Base-by-base conservation (phyloP, 2,113 vertebrate species). In the Dascyllus trimaculatus region DNA sequence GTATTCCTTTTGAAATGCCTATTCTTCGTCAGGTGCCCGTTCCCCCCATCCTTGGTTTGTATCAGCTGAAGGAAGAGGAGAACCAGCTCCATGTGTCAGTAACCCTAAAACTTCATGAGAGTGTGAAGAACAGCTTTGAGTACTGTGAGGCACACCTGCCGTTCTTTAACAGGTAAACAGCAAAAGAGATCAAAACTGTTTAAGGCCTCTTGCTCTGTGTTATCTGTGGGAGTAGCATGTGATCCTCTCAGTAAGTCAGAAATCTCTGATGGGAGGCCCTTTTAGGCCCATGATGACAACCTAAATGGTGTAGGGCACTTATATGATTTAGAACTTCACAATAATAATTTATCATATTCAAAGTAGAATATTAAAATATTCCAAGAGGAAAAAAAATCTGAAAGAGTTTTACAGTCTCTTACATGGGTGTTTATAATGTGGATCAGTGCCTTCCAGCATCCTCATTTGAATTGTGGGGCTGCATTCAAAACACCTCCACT, bases 71-170 rank as follows among this genome's bases (percentile, higher is more conserved):
- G 88, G 96, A 96, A 84, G 96, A 98, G 75, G 94, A 92, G 59
- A 87, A 85, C 71, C 95, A 96, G 11, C 88, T 97, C 35, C 95
- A 93, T 80, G 89, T 98, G 85, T 90, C 90, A 0, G 89, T 96
- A 43, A 94, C 93, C 75, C 94, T 98, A 78, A 98, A 99, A 89
- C 96, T 99, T 85, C 97, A 98, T 11, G 97, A 99, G 91, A 98
- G 97, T 86, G 94, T 98, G 75, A 97, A 94, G 92, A 98, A 97
- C 89, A 94, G 90, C 77, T 98, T 98, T 94, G 97, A 98, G 71
- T 97, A 96, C 91, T 99, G 97, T 92, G 96, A 98, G 90, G 97
- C 96, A 85, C 95, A 86, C 52, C 90, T 99, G 85, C 96, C 96
- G 11, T 97, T 99, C 89, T 97, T 96, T 58, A 99, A 98, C 92